Base-by-base conservation (phyloP, 2,888 invertebrate species). In the Monochamus alternatus region DNA sequence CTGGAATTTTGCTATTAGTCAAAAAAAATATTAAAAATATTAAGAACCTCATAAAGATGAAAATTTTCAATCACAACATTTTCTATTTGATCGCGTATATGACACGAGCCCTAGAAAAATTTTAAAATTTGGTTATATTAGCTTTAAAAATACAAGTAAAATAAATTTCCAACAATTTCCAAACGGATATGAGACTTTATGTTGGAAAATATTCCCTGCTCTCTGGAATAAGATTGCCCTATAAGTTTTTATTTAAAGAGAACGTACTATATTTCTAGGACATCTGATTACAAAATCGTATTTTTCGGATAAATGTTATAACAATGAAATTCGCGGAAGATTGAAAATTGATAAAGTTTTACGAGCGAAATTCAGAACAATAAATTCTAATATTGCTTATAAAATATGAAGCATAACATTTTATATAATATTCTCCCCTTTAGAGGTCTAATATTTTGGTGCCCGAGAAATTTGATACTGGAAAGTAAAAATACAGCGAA, bases 211-310 rank as follows among this genome's bases (percentile, higher is more conserved):
- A 72, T 75, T 74, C 68, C 63, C 70, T 22, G 22, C 22, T 63
- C 66, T 70, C 65, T 59, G 69, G 76, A 80, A 80, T 80, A 75
- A 77, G 77, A 80, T 80, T 80, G 81, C 78, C 78, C 81, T 78
- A 81, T 81, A 81, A 78, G 79, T 78, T 80, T 80, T 76, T 78
- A 77, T 81, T 81, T 81, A 77, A 78, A 75, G 73, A 62, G 65
- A 77, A 78, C 78, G 73, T 76, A 73, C 74, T 67, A 75, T 71
- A 76, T 73, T 58, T 67, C 64, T 30, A 52, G 77, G 72, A 76
- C 71, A 73, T 78, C 78, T 75, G 78, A 77, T 78, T 80, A 79
- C 73, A 73, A 71, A 75, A 78, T 78, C 78, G 75, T 78, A 76
- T 74, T 72, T 80, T 74, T 73, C 75, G 75, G 66, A 79, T 73